A percentile compares a stretch with the other conserved stretches of the same genome.
These are phyloP conservation scores for Garra rufa DNA, from an alignment of 2,113 vertebrate genomes.

Conservation along the genomic window DNA sequence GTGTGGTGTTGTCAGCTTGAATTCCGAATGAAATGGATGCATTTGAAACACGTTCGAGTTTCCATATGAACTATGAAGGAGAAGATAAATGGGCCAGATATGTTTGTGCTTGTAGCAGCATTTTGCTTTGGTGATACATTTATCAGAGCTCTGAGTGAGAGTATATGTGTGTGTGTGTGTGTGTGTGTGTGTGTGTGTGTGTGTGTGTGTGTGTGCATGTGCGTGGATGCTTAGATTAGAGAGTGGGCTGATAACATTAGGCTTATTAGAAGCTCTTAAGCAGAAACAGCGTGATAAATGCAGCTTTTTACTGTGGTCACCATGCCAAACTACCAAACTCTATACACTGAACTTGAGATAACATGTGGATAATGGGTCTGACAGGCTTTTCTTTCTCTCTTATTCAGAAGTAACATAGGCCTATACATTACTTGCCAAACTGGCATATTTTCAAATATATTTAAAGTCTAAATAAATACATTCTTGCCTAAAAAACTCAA, in stretches of 20 bases:
- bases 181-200: not conserved
- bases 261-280: conserved; percentile 33
- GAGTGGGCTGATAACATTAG: conserved; percentile 21
- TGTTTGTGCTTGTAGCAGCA: conserved; percentile 50
- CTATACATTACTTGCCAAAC: not conserved
- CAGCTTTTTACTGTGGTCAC: conserved; percentile 19
- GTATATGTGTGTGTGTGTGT: not conserved
- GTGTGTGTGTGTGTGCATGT: not conserved
- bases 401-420: not conserved
- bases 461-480: too few relatives aligned
- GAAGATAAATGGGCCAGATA: conserved; percentile 57
- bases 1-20: conserved; percentile 16
- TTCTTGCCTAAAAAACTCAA: too few relatives aligned
- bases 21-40: conserved; percentile 3
- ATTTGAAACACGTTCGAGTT: conserved; percentile 7
- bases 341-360: conserved; percentile 2
- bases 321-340: not conserved
- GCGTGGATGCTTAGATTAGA: not conserved
- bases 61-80: conserved; percentile 26
- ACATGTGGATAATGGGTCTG: conserved; percentile 14
- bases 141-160: conserved; percentile 42
- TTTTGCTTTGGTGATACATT: conserved; percentile 47
- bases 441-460: not conserved
- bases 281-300: not conserved
- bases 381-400: not conserved